Percentiles rank a stretch among this genome's conserved stretches.
These are phyloP conservation scores for Amazona guildingii DNA, from an alignment of 2,113 vertebrate genomes.

Conservation along the genomic window DNA sequence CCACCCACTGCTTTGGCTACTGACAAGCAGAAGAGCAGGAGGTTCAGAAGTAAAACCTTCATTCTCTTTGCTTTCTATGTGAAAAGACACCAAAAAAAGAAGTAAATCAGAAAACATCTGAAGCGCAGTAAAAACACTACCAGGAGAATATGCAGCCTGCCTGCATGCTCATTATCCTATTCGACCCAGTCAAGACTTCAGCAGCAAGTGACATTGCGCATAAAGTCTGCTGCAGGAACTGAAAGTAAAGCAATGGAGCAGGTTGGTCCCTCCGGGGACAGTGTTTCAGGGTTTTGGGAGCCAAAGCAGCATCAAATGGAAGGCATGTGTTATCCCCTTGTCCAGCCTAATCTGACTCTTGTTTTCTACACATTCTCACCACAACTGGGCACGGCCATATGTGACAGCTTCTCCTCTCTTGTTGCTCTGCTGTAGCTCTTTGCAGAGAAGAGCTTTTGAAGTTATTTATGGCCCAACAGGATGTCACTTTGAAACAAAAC, in stretches of 20 bases:
- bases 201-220: not conserved
- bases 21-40: not conserved
- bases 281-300: not conserved
- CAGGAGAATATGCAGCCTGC: rapidly evolving
- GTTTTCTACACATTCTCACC: not conserved
- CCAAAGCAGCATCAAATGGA: not conserved
- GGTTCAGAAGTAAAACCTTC: not conserved
- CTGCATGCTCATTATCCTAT: not conserved
- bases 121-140: rapidly evolving
- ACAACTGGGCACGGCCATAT: rapidly evolving
- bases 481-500: not conserved
- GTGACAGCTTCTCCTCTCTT: not conserved
- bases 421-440: not conserved
- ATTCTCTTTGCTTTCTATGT: not conserved
- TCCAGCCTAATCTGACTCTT: not conserved
- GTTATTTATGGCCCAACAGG: not conserved
- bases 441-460: not conserved
- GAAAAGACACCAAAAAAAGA: not conserved
- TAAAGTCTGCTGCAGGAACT: not conserved
- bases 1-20: not conserved
- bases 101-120: not conserved
- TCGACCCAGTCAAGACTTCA: not conserved
- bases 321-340: not conserved
- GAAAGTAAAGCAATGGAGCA: not conserved
- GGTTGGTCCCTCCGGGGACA: not conserved